phyloP scores from a whole-genome alignment of 2,113 vertebrate species.

The Formicarius rufipectus region DNA sequence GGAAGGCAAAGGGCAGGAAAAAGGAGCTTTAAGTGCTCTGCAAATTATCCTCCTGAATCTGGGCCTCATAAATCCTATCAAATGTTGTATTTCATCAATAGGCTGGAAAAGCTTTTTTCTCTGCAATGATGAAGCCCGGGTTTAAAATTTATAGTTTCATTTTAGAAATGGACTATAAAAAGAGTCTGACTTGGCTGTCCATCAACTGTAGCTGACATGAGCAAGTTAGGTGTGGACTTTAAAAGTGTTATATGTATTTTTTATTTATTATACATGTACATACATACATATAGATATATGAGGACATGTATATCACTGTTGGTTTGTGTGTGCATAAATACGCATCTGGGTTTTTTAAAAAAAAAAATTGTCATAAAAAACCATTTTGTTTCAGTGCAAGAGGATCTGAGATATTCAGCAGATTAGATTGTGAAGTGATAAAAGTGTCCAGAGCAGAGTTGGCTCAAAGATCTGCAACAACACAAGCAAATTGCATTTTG shows the following conservation, averaged over 20 bases:
- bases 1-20: conserved; percentile 76
- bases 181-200: conserved; percentile 78
- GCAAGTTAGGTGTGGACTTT: conserved; percentile 72
- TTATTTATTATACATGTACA: background rate
- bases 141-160: conserved; percentile 87
- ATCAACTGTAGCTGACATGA: conserved; percentile 72
- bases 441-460: conserved; percentile 38
- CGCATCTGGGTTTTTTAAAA: background rate
- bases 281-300: background rate
- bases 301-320: background rate
- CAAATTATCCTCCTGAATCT: conserved; percentile 84
- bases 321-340: background rate
- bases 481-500: conserved; percentile 41
- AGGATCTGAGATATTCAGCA: conserved; percentile 31
- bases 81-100: conserved; percentile 83
- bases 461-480: conserved; percentile 33
- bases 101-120: conserved; percentile 77
- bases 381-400: conserved; percentile 46
- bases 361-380: background rate
- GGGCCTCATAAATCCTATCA: conserved; percentile 83
- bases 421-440: conserved; percentile 63
- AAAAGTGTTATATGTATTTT: conserved; percentile 27
- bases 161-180: conserved; percentile 87
- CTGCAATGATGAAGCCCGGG: conserved; percentile 74
- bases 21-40: conserved; percentile 82